Conservation (phyloP, 2,888 invertebrate species). For the Tribolium freemani region DNA sequence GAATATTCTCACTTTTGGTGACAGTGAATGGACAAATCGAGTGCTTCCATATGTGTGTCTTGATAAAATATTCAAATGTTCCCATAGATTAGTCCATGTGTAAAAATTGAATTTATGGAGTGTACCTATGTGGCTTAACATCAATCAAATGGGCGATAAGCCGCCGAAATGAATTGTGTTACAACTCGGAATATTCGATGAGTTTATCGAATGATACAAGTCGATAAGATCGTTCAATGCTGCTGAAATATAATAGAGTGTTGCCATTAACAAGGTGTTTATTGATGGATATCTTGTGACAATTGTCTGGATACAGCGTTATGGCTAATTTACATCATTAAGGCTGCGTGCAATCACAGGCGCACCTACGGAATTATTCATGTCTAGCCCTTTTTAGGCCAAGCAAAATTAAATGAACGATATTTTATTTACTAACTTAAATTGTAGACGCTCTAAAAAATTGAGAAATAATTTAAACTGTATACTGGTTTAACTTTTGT, state of each 20-base stretch:
- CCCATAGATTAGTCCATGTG: conserved; percentile 34
- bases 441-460: too few relatives aligned
- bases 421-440: too few relatives aligned
- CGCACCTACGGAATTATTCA: conserved; percentile 8
- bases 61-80: conserved; percentile 39
- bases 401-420: neutral
- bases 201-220: conserved; percentile 32
- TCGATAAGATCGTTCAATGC: conserved; percentile 40
- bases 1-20: conserved; percentile 16
- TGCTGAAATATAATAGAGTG: conserved; percentile 42
- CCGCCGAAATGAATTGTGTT: conserved; percentile 41
- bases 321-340: conserved; percentile 46
- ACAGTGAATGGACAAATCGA: conserved; percentile 28
- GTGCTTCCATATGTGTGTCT: conserved; percentile 25
- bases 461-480: too few relatives aligned
- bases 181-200: conserved; percentile 39
- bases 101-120: conserved; percentile 40
- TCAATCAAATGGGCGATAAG: conserved; percentile 41
- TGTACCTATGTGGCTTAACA: conserved; percentile 5
- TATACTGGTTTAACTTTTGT: too few relatives aligned
- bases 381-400: neutral
- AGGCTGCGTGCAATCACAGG: conserved; percentile 21
- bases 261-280: conserved; percentile 52
- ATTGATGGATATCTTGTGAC: conserved; percentile 55
- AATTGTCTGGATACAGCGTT: conserved; percentile 49